A percentile compares a stretch with the other conserved stretches of the same genome.
Conservation (phyloP, 2,797 vertebrate species). For the Odontamblyopus lacepedii region DNA sequence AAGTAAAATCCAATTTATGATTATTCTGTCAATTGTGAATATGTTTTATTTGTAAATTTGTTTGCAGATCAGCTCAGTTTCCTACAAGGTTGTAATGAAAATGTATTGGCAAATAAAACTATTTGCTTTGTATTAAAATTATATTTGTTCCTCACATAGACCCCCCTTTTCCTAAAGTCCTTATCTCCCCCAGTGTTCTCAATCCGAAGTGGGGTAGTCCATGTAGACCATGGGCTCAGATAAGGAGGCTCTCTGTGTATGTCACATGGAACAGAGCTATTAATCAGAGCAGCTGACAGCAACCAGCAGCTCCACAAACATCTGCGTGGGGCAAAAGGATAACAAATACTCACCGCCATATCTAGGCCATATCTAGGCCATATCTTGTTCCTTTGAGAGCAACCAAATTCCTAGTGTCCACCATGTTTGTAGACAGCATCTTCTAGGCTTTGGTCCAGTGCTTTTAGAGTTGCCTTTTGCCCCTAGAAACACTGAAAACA, state of each 20-base stretch:
- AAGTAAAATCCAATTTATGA: neutral
- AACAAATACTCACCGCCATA: neutral
- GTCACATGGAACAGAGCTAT: conserved; percentile 8
- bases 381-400: neutral
- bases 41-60: neutral
- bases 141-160: neutral
- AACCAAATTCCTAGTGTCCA: neutral
- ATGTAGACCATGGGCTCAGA: conserved; percentile 5
- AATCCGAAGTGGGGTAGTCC: neutral
- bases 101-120: neutral
- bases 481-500: conserved; percentile 11
- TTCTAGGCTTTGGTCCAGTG: neutral
- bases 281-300: conserved; percentile 9
- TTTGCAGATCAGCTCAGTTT: neutral
- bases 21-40: neutral
- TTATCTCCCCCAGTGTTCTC: neutral
- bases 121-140: neutral
- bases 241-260: conserved; percentile 6
- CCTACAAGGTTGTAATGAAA: neutral
- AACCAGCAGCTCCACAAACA: neutral
- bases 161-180: neutral
- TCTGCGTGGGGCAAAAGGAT: neutral
- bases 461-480: conserved; percentile 6
- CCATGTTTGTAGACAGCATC: neutral
- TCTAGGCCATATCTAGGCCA: neutral